phyloP scores from a whole-genome alignment of 2,113 vertebrate species.

The Sander lucioperca region DNA sequence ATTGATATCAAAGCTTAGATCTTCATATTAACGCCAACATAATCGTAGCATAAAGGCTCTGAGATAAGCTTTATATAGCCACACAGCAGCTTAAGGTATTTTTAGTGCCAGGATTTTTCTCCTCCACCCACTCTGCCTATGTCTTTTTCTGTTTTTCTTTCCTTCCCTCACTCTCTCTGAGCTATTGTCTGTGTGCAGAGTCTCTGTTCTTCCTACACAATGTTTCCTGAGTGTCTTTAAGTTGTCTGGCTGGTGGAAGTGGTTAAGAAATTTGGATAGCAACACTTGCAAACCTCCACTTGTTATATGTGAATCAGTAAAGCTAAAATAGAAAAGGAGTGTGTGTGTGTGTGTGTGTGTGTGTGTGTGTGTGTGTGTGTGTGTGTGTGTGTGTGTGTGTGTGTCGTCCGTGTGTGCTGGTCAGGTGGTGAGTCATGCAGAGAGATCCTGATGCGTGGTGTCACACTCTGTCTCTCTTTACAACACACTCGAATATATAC shows the following conservation, averaged over 20 bases:
- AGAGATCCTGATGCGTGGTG: constrained; percentile 50
- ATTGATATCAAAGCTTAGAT: constrained; percentile 73
- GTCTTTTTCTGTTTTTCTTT: constrained; percentile 47
- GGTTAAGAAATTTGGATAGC: constrained; percentile 19
- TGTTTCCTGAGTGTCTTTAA: constrained; percentile 40
- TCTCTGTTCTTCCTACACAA: constrained; percentile 34
- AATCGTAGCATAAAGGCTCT: constrained; percentile 64
- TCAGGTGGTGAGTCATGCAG: constrained; percentile 59
- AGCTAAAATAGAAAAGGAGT: background rate
- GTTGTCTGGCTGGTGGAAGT: constrained; percentile 32
- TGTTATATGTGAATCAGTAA: constrained; percentile 24
- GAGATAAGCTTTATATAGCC: constrained; percentile 70
- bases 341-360: constrained; percentile 2
- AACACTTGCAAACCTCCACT: constrained; percentile 29
- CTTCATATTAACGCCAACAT: constrained; percentile 75
- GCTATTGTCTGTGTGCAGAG: constrained; percentile 38
- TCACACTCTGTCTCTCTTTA: constrained; percentile 42
- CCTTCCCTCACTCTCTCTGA: constrained; percentile 38
- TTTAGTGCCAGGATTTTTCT: constrained; percentile 62
- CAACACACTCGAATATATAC: constrained; percentile 8
- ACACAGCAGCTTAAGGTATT: constrained; percentile 70
- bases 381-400: constrained; percentile 1
- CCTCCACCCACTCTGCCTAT: constrained; percentile 56
- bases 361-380: background rate
- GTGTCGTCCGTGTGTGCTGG: background rate